Evolutionary conservation across 2,888 invertebrate genomes (phyloP).

Genomic region (Diarsia rubi): DNA sequence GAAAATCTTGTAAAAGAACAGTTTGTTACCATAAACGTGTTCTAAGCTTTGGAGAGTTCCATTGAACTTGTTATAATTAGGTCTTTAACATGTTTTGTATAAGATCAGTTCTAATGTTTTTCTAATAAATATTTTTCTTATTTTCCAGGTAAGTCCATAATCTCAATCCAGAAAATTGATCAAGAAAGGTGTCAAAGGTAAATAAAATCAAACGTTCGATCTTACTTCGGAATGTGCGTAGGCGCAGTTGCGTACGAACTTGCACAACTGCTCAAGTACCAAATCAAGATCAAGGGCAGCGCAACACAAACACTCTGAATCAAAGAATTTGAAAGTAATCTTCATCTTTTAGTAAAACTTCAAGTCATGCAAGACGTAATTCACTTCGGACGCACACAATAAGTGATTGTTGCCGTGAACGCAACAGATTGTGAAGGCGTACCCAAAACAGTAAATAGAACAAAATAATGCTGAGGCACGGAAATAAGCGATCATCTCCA

Average conservation of each 20-base stretch:
- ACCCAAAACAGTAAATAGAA: conserved; percentile 43
- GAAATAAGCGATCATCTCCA: conserved; percentile 42
- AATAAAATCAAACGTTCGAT: conserved; percentile 62
- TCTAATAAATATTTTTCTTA: conserved; percentile 8
- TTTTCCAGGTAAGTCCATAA: conserved; percentile 76
- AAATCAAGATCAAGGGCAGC: conserved; percentile 68
- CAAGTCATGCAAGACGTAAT: conserved; percentile 60
- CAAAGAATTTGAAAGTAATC: conserved; percentile 64
- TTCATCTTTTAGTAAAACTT: conserved; percentile 53
- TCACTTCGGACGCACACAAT: conserved; percentile 58
- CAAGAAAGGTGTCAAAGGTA: conserved; percentile 72
- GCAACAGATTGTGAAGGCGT: conserved; percentile 47
- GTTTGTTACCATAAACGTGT: neutral
- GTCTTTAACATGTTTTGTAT: neutral
- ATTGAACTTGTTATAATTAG: neutral
- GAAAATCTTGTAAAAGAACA: neutral
- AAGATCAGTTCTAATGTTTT: neutral
- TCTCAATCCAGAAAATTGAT: conserved; percentile 26
- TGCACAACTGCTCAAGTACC: conserved; percentile 64
- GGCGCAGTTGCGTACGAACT: conserved; percentile 68
- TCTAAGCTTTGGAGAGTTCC: neutral
- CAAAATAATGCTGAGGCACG: conserved; percentile 51
- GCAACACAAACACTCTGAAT: conserved; percentile 56
- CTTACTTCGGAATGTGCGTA: conserved; percentile 73
- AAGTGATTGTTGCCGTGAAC: conserved; percentile 55